phyloP scores from a whole-genome alignment of 2,113 vertebrate species.

The Chloropsis cyanopogon region DNA sequence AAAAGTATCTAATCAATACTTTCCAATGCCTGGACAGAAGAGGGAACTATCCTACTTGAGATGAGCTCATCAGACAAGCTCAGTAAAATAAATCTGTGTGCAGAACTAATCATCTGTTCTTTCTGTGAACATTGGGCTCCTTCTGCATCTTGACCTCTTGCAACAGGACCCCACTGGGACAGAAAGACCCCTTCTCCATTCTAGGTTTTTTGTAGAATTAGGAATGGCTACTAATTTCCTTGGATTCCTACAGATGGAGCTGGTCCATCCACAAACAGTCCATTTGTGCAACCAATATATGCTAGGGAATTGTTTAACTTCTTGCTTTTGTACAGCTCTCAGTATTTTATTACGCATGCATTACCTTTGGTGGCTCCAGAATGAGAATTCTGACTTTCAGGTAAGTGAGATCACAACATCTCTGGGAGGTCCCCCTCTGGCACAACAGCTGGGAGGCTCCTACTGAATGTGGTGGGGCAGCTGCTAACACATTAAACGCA shows the following conservation, averaged over 20 bases:
- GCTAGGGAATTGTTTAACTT: background rate
- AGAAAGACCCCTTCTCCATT: background rate
- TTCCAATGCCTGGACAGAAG: background rate
- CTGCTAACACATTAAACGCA: background rate
- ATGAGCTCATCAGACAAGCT: background rate
- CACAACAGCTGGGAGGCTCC: background rate
- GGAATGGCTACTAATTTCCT: background rate
- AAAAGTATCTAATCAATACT: background rate
- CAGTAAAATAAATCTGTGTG: background rate
- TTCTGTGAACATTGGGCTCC: background rate
- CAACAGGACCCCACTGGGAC: background rate
- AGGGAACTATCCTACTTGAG: background rate
- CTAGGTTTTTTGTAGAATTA: background rate
- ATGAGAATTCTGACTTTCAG: background rate
- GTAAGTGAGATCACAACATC: background rate
- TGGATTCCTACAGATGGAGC: background rate
- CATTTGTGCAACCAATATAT: background rate
- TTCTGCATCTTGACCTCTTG: background rate
- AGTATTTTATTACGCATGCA: background rate
- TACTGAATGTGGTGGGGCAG: background rate
- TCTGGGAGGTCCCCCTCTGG: background rate
- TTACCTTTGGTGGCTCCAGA: background rate
- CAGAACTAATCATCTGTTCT: background rate
- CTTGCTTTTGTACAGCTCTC: background rate
- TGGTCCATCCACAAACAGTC: background rate